Evolutionary conservation across 92 coral and sea anemone species (phyloP).

Genomic region (Parazoanthus darwini): DNA sequence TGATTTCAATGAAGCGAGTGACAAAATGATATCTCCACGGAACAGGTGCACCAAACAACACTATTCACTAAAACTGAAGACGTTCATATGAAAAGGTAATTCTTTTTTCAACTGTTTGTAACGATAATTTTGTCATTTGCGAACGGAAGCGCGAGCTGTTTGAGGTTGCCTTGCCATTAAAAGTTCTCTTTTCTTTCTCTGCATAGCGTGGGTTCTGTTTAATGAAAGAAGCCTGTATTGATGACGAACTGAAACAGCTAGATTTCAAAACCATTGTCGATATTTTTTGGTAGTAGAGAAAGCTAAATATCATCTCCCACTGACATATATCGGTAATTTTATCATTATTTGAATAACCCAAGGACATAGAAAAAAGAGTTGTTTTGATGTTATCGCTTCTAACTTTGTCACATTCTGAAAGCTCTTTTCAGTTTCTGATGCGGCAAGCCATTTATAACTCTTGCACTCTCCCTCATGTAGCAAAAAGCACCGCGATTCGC

Average conservation of each 20-base stretch:
- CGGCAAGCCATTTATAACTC: no score
- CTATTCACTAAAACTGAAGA: neutral
- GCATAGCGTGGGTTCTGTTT: neutral
- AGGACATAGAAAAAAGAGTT: neutral
- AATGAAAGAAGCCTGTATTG: neutral
- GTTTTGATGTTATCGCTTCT: neutral
- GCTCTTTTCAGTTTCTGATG: no score
- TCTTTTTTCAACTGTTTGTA: neutral
- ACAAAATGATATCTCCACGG: neutral
- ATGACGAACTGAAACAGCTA: neutral
- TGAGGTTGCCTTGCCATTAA: neutral
- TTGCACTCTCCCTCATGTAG: no score
- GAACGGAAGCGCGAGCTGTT: neutral
- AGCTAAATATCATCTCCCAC: neutral
- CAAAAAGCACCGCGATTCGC: no score
- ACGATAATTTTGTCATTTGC: no score
- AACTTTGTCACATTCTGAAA: no score
- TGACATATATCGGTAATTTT: neutral
- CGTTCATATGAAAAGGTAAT: neutral
- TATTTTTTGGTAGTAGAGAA: neutral
- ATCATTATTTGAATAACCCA: neutral
- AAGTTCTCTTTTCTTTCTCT: neutral
- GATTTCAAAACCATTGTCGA: neutral
- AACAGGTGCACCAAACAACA: neutral
- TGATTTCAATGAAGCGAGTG: neutral